phyloP scores from a whole-genome alignment of 2,797 vertebrate genomes.

The Tapera naevia region DNA sequence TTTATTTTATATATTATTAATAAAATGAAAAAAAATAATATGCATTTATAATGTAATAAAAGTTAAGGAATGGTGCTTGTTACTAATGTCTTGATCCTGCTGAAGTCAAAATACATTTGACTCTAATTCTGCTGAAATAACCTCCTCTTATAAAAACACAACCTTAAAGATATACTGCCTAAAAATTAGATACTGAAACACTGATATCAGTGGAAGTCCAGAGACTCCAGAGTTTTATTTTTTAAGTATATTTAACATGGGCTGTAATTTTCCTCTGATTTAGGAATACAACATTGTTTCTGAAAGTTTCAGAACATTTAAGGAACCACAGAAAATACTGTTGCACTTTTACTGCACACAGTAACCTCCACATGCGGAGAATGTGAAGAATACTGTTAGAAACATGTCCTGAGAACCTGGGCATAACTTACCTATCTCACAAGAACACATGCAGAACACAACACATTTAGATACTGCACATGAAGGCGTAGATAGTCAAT shows the following conservation, averaged over 20 bases:
- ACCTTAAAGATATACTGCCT: not conserved
- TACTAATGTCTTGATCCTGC: not conserved
- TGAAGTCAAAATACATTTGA: not conserved
- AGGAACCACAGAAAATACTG: not conserved
- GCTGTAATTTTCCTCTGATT: not conserved
- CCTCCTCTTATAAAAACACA: not conserved
- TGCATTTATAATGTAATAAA: not conserved
- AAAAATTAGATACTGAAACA: not conserved
- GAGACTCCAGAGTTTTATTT: not conserved
- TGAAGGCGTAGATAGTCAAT: not conserved
- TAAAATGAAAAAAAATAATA: not conserved
- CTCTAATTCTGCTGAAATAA: not conserved
- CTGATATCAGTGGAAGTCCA: not conserved
- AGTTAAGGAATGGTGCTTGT: not conserved
- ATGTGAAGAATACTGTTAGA: not conserved
- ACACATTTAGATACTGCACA: not conserved
- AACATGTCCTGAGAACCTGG: not conserved
- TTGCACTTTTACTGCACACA: not conserved
- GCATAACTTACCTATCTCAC: not conserved
- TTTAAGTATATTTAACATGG: not conserved
- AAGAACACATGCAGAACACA: not conserved
- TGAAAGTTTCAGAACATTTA: not conserved
- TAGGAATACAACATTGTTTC: not conserved
- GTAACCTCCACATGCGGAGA: fast-evolving
- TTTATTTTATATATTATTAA: not conserved